Conservation (phyloP, 64 coral and sea anemone genomes). For the Dendrophyllia cribrosa region DNA sequence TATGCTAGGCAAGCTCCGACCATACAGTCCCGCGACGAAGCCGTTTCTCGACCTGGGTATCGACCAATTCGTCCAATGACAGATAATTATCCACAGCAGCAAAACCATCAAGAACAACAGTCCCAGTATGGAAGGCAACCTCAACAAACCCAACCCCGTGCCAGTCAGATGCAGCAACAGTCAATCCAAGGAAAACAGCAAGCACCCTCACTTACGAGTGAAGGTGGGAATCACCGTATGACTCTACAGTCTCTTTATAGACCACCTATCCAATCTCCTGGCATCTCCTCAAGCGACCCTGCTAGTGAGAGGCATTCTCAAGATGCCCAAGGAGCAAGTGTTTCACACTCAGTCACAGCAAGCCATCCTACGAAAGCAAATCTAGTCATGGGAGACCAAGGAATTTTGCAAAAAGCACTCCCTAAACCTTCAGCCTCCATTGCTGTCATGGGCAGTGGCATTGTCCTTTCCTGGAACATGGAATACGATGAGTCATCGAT, state of each 20-base stretch:
- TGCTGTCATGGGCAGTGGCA: constrained; percentile 75
- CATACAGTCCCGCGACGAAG: background rate
- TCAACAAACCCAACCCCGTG: background rate
- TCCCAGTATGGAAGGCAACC: background rate
- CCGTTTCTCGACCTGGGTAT: background rate
- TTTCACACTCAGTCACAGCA: background rate
- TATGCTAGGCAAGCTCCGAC: background rate
- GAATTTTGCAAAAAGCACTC: background rate
- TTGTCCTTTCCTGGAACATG: constrained; percentile 97
- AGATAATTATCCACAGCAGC: background rate
- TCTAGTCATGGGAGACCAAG: background rate
- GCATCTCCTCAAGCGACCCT: constrained; percentile 23
- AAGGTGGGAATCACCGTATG: background rate
- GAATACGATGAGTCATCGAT: constrained; percentile 41
- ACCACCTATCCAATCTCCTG: constrained; percentile 29
- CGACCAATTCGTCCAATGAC: background rate
- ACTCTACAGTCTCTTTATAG: constrained; percentile 5
- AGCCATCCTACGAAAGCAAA: background rate
- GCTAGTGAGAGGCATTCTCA: background rate
- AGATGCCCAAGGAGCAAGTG: background rate
- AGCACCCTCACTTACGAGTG: background rate
- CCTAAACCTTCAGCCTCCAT: constrained; percentile 86
- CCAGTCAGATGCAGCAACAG: background rate
- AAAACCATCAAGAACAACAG: background rate
- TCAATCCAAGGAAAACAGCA: background rate